phyloP scores from a whole-genome alignment of 1,140 invertebrate species.

The Apocrypta bakeri region DNA sequence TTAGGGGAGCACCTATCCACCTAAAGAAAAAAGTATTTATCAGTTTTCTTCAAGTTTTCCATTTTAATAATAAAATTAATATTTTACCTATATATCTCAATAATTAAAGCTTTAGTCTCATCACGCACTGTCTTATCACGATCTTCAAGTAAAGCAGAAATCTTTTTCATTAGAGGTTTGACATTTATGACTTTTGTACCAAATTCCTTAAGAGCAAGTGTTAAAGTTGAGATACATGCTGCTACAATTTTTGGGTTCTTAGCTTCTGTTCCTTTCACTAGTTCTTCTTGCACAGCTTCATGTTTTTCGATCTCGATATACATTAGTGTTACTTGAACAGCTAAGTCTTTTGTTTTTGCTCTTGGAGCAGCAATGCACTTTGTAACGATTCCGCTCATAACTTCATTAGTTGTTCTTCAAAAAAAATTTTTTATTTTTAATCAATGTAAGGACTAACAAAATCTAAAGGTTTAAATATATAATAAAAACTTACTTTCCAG shows the following conservation, averaged over 20 bases:
- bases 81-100: conserved; percentile 89
- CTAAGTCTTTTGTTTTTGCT: conserved; percentile 93
- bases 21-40: conserved; percentile 64
- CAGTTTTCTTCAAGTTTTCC: conserved; percentile 2
- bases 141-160: conserved; percentile 89
- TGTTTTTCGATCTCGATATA: conserved; percentile 97
- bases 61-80: neutral
- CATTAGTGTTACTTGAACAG: conserved; percentile 92
- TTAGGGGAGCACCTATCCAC: conserved; percentile 91
- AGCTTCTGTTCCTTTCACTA: conserved; percentile 93
- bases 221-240: conserved; percentile 86
- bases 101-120: conserved; percentile 89
- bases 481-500: conserved; percentile 80
- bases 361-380: conserved; percentile 95
- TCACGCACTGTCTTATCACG: conserved; percentile 94
- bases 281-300: conserved; percentile 91
- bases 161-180: conserved; percentile 92
- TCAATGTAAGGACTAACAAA: neutral
- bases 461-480: neutral
- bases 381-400: conserved; percentile 90
- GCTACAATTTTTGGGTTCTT: conserved; percentile 97
- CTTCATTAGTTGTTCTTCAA: conserved; percentile 89
- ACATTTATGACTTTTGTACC: conserved; percentile 93
- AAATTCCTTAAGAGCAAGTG: conserved; percentile 88
- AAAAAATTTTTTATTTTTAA: conserved; percentile 42